These are phyloP conservation scores for Phycodurus eques DNA, from an alignment of 2,113 vertebrate species.

Conservation along the genomic window DNA sequence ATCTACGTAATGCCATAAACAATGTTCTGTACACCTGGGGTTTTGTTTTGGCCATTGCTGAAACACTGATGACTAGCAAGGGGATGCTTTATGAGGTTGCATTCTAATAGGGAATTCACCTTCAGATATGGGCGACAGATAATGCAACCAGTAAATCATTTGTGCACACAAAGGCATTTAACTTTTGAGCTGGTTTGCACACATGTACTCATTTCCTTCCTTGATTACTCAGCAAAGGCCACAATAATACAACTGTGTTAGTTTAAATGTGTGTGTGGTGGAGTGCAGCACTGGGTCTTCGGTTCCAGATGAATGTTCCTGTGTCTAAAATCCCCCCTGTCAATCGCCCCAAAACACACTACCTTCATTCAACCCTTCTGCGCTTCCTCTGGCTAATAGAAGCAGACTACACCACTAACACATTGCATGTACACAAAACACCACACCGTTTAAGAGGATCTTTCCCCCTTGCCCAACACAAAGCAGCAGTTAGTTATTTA, in stretches of 20 bases:
- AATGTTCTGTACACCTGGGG: conserved; percentile 16
- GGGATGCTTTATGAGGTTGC: not conserved
- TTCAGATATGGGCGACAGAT: conserved; percentile 9
- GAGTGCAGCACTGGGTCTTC: conserved; percentile 34
- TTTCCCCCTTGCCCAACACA: conserved; percentile 65
- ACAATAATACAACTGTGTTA: conserved; percentile 31
- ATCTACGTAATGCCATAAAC: conserved; percentile 26
- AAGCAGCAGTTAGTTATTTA: conserved; percentile 65
- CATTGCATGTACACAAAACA: conserved; percentile 28
- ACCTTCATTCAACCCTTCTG: conserved; percentile 51
- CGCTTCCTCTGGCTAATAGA: conserved; percentile 63
- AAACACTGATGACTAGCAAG: conserved; percentile 2
- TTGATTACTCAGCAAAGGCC: conserved; percentile 34
- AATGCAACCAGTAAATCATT: conserved; percentile 33
- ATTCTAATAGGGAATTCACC: conserved; percentile 42
- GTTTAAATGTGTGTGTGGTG: not conserved
- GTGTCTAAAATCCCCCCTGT: conserved; percentile 68
- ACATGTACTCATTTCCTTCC: conserved; percentile 52
- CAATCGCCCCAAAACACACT: conserved; percentile 38
- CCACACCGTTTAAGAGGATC: conserved; percentile 50
- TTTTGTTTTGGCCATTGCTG: conserved; percentile 10
- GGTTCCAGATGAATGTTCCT: conserved; percentile 57
- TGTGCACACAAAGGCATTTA: not conserved
- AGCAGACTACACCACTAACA: conserved; percentile 23
- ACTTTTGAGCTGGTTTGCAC: conserved; percentile 28